phyloP scores from a whole-genome alignment of 2,797 vertebrate genomes.

The Hylomyscus alleni region DNA sequence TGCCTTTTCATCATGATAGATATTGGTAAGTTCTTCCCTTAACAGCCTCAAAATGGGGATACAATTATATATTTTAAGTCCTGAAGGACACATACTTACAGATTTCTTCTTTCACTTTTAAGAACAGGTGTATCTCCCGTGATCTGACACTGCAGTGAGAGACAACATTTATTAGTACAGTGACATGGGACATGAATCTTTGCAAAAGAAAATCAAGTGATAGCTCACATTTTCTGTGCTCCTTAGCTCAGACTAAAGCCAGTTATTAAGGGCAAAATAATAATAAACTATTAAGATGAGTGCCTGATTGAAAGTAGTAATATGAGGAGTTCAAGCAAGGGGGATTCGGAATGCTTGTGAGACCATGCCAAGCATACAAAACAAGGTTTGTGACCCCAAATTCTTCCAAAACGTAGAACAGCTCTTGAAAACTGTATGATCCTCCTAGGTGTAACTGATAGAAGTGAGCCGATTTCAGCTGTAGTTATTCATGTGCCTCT shows the following conservation, averaged over 20 bases:
- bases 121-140: slow-evolving; percentile 66
- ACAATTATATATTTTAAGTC: slow-evolving; percentile 64
- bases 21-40: slow-evolving; percentile 31
- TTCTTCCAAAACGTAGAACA: neutral
- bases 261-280: slow-evolving; percentile 17
- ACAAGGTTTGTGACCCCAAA: neutral
- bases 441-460: neutral
- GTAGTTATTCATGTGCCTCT: neutral
- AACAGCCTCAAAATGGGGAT: slow-evolving; percentile 51
- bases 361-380: neutral
- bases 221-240: slow-evolving; percentile 1
- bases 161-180: slow-evolving; percentile 68
- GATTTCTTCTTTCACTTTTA: slow-evolving; percentile 70
- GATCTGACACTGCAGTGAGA: slow-evolving; percentile 78
- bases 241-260: neutral
- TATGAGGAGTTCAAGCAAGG: neutral
- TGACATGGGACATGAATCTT: slow-evolving; percentile 32
- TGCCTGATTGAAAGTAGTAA: neutral
- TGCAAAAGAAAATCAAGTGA: neutral
- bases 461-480: neutral
- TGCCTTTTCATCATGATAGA: slow-evolving; percentile 62
- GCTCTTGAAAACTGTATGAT: too few species aligned
- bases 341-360: neutral
- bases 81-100: slow-evolving; percentile 80
- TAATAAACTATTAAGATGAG: slow-evolving; percentile 23